Conservation (phyloP, 2,113 vertebrate species). For the Triplophysa siluroides region DNA sequence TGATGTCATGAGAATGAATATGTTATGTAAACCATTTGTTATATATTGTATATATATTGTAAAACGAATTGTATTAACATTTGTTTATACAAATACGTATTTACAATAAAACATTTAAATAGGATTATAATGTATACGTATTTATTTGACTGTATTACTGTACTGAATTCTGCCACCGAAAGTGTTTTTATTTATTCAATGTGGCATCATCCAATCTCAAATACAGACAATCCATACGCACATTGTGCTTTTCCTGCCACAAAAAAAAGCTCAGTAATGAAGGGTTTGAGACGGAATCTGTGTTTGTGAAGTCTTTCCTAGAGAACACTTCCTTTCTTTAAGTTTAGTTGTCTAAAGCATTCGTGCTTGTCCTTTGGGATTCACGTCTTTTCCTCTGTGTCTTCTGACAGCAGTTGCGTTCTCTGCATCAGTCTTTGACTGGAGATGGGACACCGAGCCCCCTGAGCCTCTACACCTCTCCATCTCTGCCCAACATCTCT, state of each 20-base stretch:
- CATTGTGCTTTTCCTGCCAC: constrained; percentile 1
- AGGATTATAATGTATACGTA: too few species aligned
- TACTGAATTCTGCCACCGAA: background rate
- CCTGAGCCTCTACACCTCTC: constrained; percentile 93
- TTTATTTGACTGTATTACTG: too few species aligned
- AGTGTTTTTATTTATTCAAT: background rate
- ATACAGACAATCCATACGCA: constrained; percentile 5
- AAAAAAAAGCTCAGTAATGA: background rate
- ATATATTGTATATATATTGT: too few species aligned
- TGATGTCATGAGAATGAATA: too few species aligned
- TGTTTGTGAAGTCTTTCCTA: constrained; percentile 7
- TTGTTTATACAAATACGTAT: too few species aligned
- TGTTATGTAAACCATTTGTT: too few species aligned
- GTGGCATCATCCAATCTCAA: background rate
- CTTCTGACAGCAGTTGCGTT: constrained; percentile 79
- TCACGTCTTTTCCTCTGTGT: constrained; percentile 6
- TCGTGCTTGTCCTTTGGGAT: background rate
- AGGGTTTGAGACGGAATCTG: background rate
- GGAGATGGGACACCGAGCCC: constrained; percentile 84
- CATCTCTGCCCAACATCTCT: constrained; percentile 95
- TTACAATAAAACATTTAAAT: too few species aligned
- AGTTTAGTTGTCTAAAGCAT: constrained; percentile 5
- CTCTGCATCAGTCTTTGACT: constrained; percentile 84
- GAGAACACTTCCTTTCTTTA: constrained; percentile 14
- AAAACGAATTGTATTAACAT: too few species aligned